Base-by-base conservation (phyloP, 2,797 vertebrate genomes). In the Cynodonichthys magdalenae region DNA sequence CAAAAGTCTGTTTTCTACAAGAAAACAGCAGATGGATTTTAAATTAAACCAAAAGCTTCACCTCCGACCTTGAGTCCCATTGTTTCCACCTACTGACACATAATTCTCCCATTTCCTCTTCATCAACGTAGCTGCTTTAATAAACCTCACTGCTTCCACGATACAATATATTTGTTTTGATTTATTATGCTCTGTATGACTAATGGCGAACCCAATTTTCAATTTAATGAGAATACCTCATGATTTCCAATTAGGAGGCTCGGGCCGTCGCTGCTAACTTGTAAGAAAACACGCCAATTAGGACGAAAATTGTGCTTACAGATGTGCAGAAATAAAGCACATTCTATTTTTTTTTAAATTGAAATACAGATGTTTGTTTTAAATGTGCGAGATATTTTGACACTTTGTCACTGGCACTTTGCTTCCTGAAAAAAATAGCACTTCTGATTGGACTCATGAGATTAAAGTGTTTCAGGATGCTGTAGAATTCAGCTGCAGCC, bases 211-310 rank as follows among this genome's bases (percentile, higher is more conserved):
- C 45, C 39, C 49, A 5, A 44, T 49, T 65, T 54, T 79, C 41
- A 66, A 29, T 59, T 0, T 34, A 63, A 59, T 20, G 44, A 71
- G 15, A 31, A 51, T 18, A 48, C 63, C 44, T 17, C 66, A 31
- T 68, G 44, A 82, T 76, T 47, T 61, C 57, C 29, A 63, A 50
- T 76, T 67, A 70, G 44, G 17, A 63, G 27, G 42, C 48, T 59
- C 27, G 60, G 49, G 20, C 59, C 15, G n/a, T n/a, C 1, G 9
- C 46, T 41, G 19, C 24, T 49, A 64, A 54, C 61, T 31, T 63
- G 15, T n/a, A 29, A 50, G 73, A 63, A 62, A 29, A 45, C 10
- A 65, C 19, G 44, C 12, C 14, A 44, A 15, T 62, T 45, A 57
- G 45, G 27, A 66, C 41, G 34, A 15, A 9, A 50, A 15, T 11